Percentiles rank a stretch among this genome's conserved stretches.
These are phyloP conservation scores for Cinara cedri DNA, from an alignment of 2,888 invertebrate species.

Conservation along the genomic window DNA sequence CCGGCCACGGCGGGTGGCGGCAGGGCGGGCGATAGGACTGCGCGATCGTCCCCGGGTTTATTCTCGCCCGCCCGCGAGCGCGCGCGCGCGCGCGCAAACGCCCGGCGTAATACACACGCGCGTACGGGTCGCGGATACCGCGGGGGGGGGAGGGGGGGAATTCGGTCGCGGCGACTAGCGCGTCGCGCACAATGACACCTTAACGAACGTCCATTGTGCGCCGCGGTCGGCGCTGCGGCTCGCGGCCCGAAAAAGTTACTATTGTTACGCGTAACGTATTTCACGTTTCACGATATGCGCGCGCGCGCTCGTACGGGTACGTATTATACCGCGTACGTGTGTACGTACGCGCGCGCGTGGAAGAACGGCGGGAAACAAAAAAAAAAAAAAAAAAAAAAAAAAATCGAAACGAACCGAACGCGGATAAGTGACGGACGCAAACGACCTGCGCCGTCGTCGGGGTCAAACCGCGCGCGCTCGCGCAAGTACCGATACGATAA, in stretches of 20 bases:
- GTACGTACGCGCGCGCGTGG: neutral
- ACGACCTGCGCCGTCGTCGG: conserved; percentile 27
- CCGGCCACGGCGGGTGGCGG: neutral
- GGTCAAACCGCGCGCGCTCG: conserved; percentile 23
- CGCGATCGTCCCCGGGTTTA: no score
- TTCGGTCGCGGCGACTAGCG: conserved; percentile 8
- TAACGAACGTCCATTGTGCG: conserved; percentile 53
- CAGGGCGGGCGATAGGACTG: neutral
- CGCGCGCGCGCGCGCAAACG: conserved; percentile 21
- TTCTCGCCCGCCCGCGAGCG: no score
- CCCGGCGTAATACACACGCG: no score
- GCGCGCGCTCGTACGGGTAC: no score
- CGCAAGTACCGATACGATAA: neutral
- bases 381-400: neutral
- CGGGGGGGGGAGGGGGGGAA: neutral
- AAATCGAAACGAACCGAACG: no score
- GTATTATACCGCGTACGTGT: neutral
- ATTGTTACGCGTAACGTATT: neutral
- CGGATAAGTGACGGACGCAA: conserved; percentile 41
- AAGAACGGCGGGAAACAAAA: neutral
- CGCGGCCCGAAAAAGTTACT: neutral
- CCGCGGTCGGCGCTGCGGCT: no score
- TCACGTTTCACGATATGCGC: no score
- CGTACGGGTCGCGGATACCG: neutral
- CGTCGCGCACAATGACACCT: conserved; percentile 38